Conservation (phyloP, 1,140 invertebrate genomes). For the Halyomorpha halys region DNA sequence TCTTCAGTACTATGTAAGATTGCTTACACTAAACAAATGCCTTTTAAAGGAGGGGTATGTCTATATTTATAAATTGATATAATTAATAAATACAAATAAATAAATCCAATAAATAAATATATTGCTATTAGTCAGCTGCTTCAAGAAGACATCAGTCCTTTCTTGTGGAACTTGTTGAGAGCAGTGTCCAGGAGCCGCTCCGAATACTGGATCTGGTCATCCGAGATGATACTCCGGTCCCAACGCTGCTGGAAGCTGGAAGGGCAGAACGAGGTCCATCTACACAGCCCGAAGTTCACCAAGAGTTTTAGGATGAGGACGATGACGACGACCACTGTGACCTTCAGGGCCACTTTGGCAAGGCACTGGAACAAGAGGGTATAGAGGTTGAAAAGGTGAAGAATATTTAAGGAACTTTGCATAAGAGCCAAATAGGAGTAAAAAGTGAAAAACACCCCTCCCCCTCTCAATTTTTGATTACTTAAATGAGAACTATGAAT, state of each 20-base stretch:
- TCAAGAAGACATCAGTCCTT: conserved; percentile 35
- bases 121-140: neutral
- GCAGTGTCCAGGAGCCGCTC: conserved; percentile 50
- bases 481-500: too few relatives aligned
- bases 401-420: too few relatives aligned
- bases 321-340: conserved; percentile 41
- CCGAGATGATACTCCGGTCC: conserved; percentile 36
- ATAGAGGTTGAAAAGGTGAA: too few relatives aligned
- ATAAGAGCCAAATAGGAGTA: too few relatives aligned
- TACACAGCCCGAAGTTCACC: conserved; percentile 48
- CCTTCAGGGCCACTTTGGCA: conserved; percentile 35
- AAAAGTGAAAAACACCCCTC: too few relatives aligned
- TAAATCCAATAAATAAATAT: neutral
- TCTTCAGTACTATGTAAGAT: too few relatives aligned
- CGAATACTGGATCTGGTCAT: conserved; percentile 45
- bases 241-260: conserved; percentile 41
- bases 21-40: too few relatives aligned
- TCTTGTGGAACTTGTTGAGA: conserved; percentile 50
- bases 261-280: conserved; percentile 52
- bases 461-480: too few relatives aligned
- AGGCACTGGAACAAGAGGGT: neutral
- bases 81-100: neutral
- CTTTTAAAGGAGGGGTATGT: too few relatives aligned
- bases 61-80: too few relatives aligned
- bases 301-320: conserved; percentile 35